Evolutionary conservation across 2,888 invertebrate species (phyloP).

Genomic region (Mermis nigrescens): DNA sequence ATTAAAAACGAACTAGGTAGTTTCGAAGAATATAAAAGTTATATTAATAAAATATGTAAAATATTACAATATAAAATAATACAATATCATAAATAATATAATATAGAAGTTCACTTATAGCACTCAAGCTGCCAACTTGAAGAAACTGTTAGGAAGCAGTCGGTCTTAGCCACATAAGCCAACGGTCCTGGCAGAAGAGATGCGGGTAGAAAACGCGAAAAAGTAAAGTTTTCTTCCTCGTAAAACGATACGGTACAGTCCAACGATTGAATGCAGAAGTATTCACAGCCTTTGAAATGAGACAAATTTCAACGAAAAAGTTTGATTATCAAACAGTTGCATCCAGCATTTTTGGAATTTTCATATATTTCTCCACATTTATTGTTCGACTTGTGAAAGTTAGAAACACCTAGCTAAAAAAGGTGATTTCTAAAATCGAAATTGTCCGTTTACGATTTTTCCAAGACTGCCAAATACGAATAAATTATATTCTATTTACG

Average conservation of each 20-base stretch:
- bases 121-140: constrained; percentile 64
- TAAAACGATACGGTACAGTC: constrained; percentile 73
- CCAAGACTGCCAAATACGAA: too few species aligned
- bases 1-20: too few species aligned
- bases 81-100: neutral
- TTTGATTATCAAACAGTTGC: constrained; percentile 1
- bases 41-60: too few species aligned
- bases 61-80: neutral
- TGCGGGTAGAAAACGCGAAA: constrained; percentile 58
- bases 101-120: constrained; percentile 44
- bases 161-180: constrained; percentile 56
- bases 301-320: neutral
- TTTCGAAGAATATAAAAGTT: too few species aligned
- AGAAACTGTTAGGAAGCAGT: constrained; percentile 62
- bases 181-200: constrained; percentile 63
- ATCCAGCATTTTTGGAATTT: too few species aligned
- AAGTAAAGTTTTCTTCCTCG: constrained; percentile 74
- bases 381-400: too few species aligned
- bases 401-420: too few species aligned
- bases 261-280: constrained; percentile 69
- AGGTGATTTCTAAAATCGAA: too few species aligned
- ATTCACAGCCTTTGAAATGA: constrained; percentile 48
- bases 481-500: too few species aligned
- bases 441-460: too few species aligned
- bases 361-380: too few species aligned